phyloP scores from a whole-genome alignment of 2,888 invertebrate species.

The Diaperis boleti region DNA sequence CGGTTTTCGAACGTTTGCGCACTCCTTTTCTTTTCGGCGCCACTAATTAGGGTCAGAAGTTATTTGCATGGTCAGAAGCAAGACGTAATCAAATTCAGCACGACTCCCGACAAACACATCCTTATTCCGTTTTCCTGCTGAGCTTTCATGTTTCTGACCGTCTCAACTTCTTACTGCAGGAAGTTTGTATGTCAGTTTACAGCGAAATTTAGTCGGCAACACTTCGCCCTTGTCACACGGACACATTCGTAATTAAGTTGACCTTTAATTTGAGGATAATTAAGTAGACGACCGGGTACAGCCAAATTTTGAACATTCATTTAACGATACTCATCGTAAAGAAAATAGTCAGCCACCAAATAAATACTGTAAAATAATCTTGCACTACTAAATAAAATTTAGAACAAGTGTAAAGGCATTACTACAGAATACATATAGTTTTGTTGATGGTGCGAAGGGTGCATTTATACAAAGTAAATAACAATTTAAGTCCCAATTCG shows the following conservation, averaged over 20 bases:
- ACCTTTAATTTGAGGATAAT: neutral
- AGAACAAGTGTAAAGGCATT: no score
- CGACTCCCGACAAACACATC: conserved; percentile 4
- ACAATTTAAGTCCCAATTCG: no score
- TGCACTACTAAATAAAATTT: no score
- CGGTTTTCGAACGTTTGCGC: neutral
- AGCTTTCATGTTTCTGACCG: conserved; percentile 13
- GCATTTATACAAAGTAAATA: no score
- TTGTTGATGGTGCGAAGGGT: no score
- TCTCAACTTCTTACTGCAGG: conserved; percentile 8
- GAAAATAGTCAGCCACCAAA: no score
- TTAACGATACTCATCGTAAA: no score
- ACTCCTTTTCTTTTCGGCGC: neutral
- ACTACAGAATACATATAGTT: no score
- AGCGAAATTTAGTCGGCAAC: no score
- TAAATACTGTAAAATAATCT: no score
- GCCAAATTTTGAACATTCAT: no score
- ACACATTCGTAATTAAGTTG: conserved; percentile 11
- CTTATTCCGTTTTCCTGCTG: conserved; percentile 9
- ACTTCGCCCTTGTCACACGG: neutral
- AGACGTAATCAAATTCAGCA: conserved; percentile 10
- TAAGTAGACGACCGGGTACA: no score
- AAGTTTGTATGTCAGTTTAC: conserved; percentile 13
- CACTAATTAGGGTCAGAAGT: conserved; percentile 1
- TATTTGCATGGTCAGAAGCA: conserved; percentile 9